Base-by-base conservation (phyloP, 1,140 invertebrate species). In the Caligus rogercresseyi region DNA sequence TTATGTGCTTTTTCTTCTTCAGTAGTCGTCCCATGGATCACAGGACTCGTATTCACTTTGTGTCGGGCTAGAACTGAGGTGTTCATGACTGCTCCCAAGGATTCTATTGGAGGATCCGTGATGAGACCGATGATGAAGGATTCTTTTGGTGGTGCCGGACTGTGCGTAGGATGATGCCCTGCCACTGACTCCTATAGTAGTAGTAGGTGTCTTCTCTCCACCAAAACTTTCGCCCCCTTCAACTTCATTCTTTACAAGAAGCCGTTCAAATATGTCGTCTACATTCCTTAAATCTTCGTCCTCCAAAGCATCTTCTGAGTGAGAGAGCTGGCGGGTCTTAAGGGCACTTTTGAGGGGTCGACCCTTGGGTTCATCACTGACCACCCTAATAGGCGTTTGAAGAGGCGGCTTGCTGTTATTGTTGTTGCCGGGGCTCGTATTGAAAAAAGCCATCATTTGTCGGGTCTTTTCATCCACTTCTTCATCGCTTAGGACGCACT, bases 41-140 rank as follows among this genome's bases (percentile, higher is more conserved):
- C 57, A 60, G 18, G 61, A 53, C 18, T 63, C 61, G 52, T 63
- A 63, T 54, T 63, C 61, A 63, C 61, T 63, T 25, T 21, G 61
- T 24, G 61, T 63, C 18, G 61, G 61, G 20, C 51, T 58, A 2
- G 61, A 51, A 25, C 52, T 54, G 19, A 26, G 18, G 14, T 26
- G 15, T 18, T 20, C 31, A 43, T 43, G 31, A 11, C 31, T 43
- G n/a, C 31, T 43, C 31, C 31, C n/a, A 43, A 7, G 31, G 31
- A 7, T n/a, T 43, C 7, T 43, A 43, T n/a, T 43, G n/a, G 31
- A 43, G 31, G 31, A 43, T 43, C 7, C 7, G 31, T 7, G n/a
- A 43, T 43, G 31, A n/a, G 7, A n/a, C 31, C n/a, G 31, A 43
- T 43, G 31, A 43, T 43, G 31, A 43, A n/a, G n/a, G n/a, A n/a